Percentiles rank a stretch among this genome's conserved stretches.
Conservation (phyloP, 2,888 invertebrate species). For the Cyclophora albipunctata region DNA sequence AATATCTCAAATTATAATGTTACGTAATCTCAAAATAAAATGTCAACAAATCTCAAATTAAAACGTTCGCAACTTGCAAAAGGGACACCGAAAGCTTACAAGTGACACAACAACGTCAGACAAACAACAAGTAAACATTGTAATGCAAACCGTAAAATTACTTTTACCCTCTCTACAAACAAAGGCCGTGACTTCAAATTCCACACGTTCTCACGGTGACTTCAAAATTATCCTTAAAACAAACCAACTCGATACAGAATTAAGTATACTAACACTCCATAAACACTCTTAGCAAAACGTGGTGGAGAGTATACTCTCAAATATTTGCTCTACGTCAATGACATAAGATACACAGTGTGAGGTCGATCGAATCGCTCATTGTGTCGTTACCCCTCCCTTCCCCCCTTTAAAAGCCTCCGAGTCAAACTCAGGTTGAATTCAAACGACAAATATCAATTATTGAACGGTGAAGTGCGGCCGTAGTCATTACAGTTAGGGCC, state of each 20-base stretch:
- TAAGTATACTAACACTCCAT: constrained; percentile 26
- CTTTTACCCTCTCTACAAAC: no score
- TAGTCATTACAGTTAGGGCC: no score
- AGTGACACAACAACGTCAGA: no score
- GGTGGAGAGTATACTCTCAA: constrained; percentile 27
- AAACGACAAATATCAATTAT: constrained; percentile 47
- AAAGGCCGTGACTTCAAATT: no score
- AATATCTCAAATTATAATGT: no score
- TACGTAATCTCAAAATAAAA: no score
- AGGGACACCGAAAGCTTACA: no score
- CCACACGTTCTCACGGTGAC: neutral
- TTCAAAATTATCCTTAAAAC: constrained; percentile 12
- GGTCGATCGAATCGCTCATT: constrained; percentile 43
- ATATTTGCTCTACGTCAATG: constrained; percentile 40
- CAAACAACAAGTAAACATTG: no score
- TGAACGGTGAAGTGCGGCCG: neutral
- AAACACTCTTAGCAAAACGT: constrained; percentile 27
- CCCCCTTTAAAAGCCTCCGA: constrained; percentile 20
- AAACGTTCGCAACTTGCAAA: no score
- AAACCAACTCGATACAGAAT: constrained; percentile 7
- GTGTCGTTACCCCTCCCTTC: constrained; percentile 34
- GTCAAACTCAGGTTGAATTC: constrained; percentile 47
- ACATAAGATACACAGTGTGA: constrained; percentile 45
- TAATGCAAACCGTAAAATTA: no score
- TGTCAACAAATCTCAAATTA: no score